A percentile compares a stretch with the other conserved stretches of the same genome.
phyloP scores from a whole-genome alignment of 2,113 vertebrate species.

The Apaloderma vittatum region DNA sequence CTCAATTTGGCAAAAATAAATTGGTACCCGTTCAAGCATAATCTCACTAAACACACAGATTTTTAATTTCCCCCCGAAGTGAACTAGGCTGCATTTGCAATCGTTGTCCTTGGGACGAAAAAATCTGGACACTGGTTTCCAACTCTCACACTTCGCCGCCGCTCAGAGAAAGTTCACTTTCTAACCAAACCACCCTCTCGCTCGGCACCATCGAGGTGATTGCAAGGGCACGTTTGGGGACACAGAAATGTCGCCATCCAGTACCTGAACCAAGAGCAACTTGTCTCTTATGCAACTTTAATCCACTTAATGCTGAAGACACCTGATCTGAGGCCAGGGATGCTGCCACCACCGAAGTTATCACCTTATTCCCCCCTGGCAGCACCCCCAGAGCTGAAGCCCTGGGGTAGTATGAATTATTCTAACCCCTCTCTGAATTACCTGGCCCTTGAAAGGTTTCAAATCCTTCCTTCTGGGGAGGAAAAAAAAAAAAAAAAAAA shows the following conservation, averaged over 20 bases:
- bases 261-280: fast-evolving
- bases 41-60: constrained; percentile 63
- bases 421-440: not conserved
- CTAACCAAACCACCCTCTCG: not conserved
- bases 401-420: fast-evolving
- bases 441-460: not conserved
- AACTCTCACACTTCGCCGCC: not conserved
- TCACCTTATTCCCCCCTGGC: not conserved
- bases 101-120: constrained; percentile 35
- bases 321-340: not conserved
- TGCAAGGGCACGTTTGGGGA: not conserved
- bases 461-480: not conserved
- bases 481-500: too few species aligned
- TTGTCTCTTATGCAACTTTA: not conserved
- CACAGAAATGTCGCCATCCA: fast-evolving
- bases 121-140: not conserved
- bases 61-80: constrained; percentile 43
- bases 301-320: not conserved
- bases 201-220: not conserved
- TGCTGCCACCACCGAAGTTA: not conserved
- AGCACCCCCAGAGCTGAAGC: not conserved
- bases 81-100: constrained; percentile 9
- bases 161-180: not conserved
- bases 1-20: constrained; percentile 53
- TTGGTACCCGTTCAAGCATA: constrained; percentile 52